These are phyloP conservation scores for Aspidapion aeneum DNA, from an alignment of 2,888 invertebrate species.

Conservation along the genomic window DNA sequence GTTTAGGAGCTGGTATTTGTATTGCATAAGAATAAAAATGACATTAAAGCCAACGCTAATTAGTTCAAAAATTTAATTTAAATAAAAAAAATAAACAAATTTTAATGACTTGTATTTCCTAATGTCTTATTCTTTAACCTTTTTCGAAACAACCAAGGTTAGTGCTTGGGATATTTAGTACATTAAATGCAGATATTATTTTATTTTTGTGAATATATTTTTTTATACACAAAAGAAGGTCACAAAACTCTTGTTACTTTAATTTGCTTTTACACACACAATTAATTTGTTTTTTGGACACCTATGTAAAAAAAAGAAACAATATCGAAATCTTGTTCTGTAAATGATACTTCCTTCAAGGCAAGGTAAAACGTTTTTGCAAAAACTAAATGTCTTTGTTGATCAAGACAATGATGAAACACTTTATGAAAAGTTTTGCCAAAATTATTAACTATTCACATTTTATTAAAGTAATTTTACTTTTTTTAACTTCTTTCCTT, in stretches of 20 bases:
- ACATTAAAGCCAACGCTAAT: no score
- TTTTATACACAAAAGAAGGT: neutral
- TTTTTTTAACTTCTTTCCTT: no score
- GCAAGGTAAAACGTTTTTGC: neutral
- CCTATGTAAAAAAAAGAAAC: neutral
- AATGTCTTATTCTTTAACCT: constrained; percentile 3
- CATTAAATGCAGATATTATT: neutral
- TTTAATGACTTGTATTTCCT: neutral
- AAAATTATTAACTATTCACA: no score
- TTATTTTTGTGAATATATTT: constrained; percentile 2
- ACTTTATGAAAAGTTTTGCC: no score
- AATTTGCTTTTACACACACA: constrained; percentile 1
- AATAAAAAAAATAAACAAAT: neutral
- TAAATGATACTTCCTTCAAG: neutral
- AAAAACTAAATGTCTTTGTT: no score
- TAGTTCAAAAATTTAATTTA: neutral
- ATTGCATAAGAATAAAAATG: no score
- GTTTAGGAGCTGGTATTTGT: no score
- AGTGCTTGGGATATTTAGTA: constrained; percentile 1
- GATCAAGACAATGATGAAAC: no score
- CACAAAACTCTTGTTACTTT: neutral
- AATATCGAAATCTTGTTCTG: neutral
- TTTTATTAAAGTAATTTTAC: no score
- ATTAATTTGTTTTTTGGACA: neutral
- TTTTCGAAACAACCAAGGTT: constrained; percentile 1